Evolutionary conservation across 2,888 invertebrate species (phyloP).

Genomic region (Andricus quercusramuli): DNA sequence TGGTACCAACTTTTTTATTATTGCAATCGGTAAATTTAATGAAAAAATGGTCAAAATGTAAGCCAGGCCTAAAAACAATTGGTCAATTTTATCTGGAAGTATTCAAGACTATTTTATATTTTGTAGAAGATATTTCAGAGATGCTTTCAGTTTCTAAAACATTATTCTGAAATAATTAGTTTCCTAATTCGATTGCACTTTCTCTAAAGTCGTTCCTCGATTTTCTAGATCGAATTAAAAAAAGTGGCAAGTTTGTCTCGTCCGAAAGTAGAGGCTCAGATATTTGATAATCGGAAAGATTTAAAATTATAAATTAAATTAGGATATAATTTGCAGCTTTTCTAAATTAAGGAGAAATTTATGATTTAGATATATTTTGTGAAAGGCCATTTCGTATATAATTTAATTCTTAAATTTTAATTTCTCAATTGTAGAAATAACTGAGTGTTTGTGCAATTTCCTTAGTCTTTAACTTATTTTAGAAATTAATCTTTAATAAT

Average conservation of each 20-base stretch:
- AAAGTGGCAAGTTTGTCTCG: constrained; percentile 40
- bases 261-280: background rate
- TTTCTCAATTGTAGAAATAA: constrained; percentile 3
- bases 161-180: background rate
- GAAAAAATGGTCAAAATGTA: background rate
- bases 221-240: constrained; percentile 1
- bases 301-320: background rate
- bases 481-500: constrained; percentile 34
- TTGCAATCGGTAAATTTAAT: background rate
- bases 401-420: background rate
- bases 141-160: no score
- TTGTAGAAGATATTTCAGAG: background rate
- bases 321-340: background rate
- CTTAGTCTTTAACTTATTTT: constrained; percentile 42
- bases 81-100: background rate
- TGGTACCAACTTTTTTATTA: constrained; percentile 1
- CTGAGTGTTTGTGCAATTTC: constrained; percentile 20
- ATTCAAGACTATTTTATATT: background rate
- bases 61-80: background rate
- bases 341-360: background rate
- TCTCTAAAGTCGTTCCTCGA: background rate
- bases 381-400: background rate
- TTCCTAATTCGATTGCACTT: background rate
- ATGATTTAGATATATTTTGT: background rate
- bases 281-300: background rate